Evolutionary conservation across 35 echinoderm and acorn worm genomes (phyloP).

Genomic region (Lytechinus variegatus): DNA sequence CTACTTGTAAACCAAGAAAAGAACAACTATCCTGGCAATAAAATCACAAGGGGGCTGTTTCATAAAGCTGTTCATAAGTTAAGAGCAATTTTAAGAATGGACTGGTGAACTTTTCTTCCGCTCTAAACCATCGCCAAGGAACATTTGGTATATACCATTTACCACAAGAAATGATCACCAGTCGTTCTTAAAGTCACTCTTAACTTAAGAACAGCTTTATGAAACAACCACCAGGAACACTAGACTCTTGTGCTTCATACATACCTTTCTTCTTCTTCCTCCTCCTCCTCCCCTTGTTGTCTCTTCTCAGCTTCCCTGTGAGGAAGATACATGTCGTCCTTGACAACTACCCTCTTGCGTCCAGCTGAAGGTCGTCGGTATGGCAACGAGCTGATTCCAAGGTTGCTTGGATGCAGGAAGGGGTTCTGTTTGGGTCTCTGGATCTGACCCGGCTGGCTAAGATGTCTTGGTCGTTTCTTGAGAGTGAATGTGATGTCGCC

Average conservation of each 20-base stretch:
- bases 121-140: no score
- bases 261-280: conserved; percentile 35
- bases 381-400: conserved; percentile 27
- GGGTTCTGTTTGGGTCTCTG: conserved; percentile 57
- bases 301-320: background rate
- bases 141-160: no score
- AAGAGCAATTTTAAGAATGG: no score
- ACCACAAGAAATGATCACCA: no score
- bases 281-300: conserved; percentile 4
- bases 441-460: conserved; percentile 77
- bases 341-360: conserved; percentile 27
- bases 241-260: conserved; percentile 14
- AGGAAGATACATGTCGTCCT: conserved; percentile 65
- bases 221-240: background rate
- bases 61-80: no score
- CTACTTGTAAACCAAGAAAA: no score
- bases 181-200: no score
- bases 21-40: no score
- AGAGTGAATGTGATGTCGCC: conserved; percentile 77
- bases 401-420: conserved; percentile 35
- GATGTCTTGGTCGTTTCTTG: conserved; percentile 84
- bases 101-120: no score
- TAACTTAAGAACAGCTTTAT: no score
- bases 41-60: no score
- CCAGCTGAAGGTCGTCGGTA: conserved; percentile 27